A percentile compares a stretch with the other conserved stretches of the same genome.
phyloP scores from a whole-genome alignment of 2,797 vertebrate species.

The Melopsittacus undulatus region DNA sequence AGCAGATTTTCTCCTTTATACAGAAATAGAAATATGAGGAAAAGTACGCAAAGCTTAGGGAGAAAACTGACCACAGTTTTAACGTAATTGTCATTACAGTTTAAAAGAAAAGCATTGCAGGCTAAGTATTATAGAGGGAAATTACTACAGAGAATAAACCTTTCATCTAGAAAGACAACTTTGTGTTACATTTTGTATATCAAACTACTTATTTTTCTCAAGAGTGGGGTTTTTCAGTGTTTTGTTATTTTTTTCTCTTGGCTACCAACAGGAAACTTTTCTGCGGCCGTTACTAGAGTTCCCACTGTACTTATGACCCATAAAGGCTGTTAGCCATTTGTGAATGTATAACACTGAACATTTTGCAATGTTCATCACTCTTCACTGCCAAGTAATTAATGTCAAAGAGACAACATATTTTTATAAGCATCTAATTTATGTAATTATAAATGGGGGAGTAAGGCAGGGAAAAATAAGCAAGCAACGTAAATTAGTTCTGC shows the following conservation, averaged over 20 bases:
- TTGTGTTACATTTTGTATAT: not conserved
- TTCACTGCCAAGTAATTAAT: conserved; percentile 59
- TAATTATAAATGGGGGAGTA: conserved; percentile 38
- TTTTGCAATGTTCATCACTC: conserved; percentile 56
- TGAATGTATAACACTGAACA: conserved; percentile 16
- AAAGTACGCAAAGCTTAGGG: not conserved
- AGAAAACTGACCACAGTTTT: not conserved
- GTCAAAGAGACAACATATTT: conserved; percentile 37
- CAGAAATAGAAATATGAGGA: not conserved
- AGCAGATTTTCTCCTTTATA: not conserved
- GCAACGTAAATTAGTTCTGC: conserved; percentile 50
- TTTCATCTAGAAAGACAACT: not conserved
- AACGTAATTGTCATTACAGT: not conserved
- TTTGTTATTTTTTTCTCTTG: not conserved
- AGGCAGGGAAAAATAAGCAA: not conserved
- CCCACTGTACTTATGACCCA: not conserved
- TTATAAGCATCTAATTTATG: conserved; percentile 30
- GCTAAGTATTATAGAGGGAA: not conserved
- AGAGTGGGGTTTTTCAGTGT: accelerated
- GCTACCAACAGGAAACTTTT: not conserved
- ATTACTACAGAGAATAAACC: not conserved
- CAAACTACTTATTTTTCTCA: not conserved
- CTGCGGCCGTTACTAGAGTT: conserved; percentile 16
- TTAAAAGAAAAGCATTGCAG: not conserved
- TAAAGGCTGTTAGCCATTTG: conserved; percentile 13